Percentiles rank a stretch among this genome's conserved stretches.
phyloP scores from a whole-genome alignment of 2,888 invertebrate species.

The Drosophila dives region DNA sequence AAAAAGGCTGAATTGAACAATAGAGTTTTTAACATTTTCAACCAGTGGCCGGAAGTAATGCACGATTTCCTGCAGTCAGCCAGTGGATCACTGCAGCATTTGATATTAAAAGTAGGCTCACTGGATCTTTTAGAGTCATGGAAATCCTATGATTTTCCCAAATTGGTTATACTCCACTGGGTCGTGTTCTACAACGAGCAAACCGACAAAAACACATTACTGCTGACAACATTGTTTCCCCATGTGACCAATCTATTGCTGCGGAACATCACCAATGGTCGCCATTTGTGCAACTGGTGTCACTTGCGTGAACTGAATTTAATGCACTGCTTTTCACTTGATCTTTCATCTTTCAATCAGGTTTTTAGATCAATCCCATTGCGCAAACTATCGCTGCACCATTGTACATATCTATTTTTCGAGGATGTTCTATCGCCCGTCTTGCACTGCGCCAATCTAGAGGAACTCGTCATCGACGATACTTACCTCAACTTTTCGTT shows the following conservation, averaged over 20 bases:
- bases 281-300: constrained; percentile 44
- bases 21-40: constrained; percentile 16
- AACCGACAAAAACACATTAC: constrained; percentile 33
- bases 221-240: constrained; percentile 57
- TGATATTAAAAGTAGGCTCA: constrained; percentile 17
- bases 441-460: constrained; percentile 41
- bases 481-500: constrained; percentile 24
- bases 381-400: constrained; percentile 51
- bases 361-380: constrained; percentile 40
- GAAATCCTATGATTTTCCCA: constrained; percentile 42
- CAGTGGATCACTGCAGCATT: constrained; percentile 35
- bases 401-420: constrained; percentile 1
- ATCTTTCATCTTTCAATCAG: constrained; percentile 12
- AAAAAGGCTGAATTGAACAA: background rate
- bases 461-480: constrained; percentile 61
- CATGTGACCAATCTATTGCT: constrained; percentile 39
- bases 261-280: constrained; percentile 29
- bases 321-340: constrained; percentile 32
- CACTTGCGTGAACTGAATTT: constrained; percentile 51
- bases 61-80: constrained; percentile 34
- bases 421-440: background rate
- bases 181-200: background rate
- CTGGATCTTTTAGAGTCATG: constrained; percentile 12
- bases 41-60: constrained; percentile 24
- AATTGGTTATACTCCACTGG: constrained; percentile 36